These are phyloP conservation scores for Drosophila robusta DNA, from an alignment of 2,888 invertebrate genomes.

Conservation along the genomic window DNA sequence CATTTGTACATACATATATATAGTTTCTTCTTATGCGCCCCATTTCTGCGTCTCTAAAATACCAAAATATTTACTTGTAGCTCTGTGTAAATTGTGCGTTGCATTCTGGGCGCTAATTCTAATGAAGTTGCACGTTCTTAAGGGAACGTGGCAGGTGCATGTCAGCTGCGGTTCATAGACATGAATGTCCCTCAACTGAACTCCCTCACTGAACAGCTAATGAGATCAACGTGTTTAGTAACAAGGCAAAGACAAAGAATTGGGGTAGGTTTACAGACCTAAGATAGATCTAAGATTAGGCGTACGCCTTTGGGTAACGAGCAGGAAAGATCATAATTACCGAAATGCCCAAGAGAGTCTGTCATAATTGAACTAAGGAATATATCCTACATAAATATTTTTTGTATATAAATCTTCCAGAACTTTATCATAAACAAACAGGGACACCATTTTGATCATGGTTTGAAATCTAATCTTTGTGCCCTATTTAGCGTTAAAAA, in stretches of 20 bases:
- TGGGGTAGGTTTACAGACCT: slow-evolving; percentile 9
- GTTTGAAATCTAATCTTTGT: no score
- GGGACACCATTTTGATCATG: no score
- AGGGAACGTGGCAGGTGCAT: slow-evolving; percentile 66
- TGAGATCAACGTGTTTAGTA: slow-evolving; percentile 28
- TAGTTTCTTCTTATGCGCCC: slow-evolving; percentile 1
- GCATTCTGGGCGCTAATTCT: slow-evolving; percentile 60
- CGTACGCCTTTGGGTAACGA: slow-evolving; percentile 2
- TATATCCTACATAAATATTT: no score
- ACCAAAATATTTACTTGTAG: slow-evolving; percentile 64
- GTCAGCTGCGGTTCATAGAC: slow-evolving; percentile 20
- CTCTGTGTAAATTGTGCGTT: slow-evolving; percentile 19
- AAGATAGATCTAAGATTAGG: slow-evolving; percentile 20
- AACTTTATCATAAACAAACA: no score
- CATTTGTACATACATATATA: not conserved
- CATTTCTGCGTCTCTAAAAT: not conserved
- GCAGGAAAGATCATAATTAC: not conserved
- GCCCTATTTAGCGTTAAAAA: no score
- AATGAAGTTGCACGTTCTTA: slow-evolving; percentile 62
- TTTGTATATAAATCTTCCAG: no score
- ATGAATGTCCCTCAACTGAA: slow-evolving; percentile 24
- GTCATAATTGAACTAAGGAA: no score
- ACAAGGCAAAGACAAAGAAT: slow-evolving; percentile 5
- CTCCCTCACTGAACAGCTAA: slow-evolving; percentile 42
- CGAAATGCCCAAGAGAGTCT: not conserved